Percentiles rank a stretch among this genome's conserved stretches.
phyloP scores from a whole-genome alignment of 2,888 invertebrate genomes.

The Drosophila prostipennis region DNA sequence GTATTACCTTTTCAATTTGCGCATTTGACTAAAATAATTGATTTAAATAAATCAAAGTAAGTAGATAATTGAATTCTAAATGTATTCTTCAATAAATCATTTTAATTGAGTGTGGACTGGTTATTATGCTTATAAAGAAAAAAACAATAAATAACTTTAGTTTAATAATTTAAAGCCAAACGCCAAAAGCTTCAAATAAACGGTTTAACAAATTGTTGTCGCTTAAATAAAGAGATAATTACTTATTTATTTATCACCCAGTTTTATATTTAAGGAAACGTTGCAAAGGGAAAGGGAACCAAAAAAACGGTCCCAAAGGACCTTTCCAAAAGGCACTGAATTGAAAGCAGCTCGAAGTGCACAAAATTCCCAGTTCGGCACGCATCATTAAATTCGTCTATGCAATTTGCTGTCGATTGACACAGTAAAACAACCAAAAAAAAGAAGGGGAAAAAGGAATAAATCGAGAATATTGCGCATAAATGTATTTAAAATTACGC shows the following conservation, averaged over 20 bases:
- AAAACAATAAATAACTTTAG: background rate
- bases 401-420: constrained; percentile 47
- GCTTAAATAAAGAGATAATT: background rate
- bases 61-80: background rate
- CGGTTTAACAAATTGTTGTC: background rate
- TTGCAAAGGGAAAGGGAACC: background rate
- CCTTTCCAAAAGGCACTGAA: background rate
- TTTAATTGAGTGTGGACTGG: background rate
- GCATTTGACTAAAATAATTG: too few relatives aligned
- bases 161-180: background rate
- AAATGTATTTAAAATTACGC: constrained; percentile 79
- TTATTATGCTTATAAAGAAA: background rate
- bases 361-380: constrained; percentile 18
- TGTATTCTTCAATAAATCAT: background rate
- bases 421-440: constrained; percentile 31
- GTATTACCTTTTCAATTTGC: too few relatives aligned
- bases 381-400: constrained; percentile 46
- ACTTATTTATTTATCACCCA: background rate
- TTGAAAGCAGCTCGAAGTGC: constrained; percentile 17
- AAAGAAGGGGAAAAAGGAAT: constrained; percentile 39
- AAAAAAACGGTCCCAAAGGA: background rate
- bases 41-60: too few relatives aligned
- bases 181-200: background rate
- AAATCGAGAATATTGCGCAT: constrained; percentile 73
- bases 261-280: background rate